Evolutionary conservation across 2,888 invertebrate species (phyloP).

Genomic region (Himalopsyche tibetana): DNA sequence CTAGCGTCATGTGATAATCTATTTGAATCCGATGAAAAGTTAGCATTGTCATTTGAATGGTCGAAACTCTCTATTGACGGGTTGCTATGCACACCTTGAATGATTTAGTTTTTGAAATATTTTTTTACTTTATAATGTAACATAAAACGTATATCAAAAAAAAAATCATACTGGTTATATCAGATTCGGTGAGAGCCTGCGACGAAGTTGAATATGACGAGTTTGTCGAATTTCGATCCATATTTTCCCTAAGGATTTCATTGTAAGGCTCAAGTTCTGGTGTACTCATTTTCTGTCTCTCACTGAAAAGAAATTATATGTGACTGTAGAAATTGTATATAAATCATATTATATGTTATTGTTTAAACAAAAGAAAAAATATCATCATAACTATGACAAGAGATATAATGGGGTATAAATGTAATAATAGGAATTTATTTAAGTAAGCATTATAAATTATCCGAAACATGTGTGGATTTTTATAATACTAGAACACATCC

Average conservation of each 20-base stretch:
- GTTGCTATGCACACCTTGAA: background rate
- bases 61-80: background rate
- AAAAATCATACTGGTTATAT: background rate
- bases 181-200: background rate
- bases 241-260: background rate
- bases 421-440: no score
- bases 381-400: no score
- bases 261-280: background rate
- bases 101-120: background rate
- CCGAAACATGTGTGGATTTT: no score
- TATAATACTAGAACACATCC: no score
- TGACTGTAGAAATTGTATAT: no score
- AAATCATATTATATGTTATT: no score
- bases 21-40: background rate
- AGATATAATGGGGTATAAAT: no score
- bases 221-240: constrained; percentile 1
- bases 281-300: background rate
- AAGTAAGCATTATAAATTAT: no score
- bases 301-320: background rate
- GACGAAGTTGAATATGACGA: background rate
- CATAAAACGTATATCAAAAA: background rate
- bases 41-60: background rate
- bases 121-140: background rate
- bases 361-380: no score
- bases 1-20: background rate